Evolutionary conservation across 2,113 vertebrate species (phyloP).

Genomic region (Irena cyanogastra): DNA sequence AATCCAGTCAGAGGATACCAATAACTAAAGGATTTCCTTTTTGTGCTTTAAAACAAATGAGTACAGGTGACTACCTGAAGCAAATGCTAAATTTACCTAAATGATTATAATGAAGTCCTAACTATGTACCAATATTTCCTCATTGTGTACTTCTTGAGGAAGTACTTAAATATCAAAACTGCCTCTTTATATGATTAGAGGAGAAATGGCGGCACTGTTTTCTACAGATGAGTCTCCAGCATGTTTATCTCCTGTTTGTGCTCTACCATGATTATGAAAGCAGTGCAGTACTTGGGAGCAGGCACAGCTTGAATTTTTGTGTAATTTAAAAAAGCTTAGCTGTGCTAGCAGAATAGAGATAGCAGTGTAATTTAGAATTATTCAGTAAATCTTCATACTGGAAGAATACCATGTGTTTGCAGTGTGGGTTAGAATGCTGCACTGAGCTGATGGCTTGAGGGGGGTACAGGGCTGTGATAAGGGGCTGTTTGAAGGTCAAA

Average conservation of each 20-base stretch:
- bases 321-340: not conserved
- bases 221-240: not conserved
- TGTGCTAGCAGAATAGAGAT: not conserved
- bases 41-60: not conserved
- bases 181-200: not conserved
- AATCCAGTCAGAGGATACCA: not conserved
- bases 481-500: not conserved
- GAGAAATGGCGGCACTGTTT: not conserved
- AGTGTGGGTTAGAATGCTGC: not conserved
- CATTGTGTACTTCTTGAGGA: not conserved
- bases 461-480: not conserved
- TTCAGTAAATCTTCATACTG: not conserved
- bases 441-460: not conserved
- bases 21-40: not conserved
- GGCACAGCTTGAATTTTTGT: not conserved
- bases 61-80: not conserved
- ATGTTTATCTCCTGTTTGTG: not conserved
- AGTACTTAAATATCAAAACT: not conserved
- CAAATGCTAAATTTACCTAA: not conserved
- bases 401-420: not conserved
- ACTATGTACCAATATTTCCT: not conserved
- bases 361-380: not conserved
- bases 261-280: not conserved
- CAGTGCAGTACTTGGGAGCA: not conserved
- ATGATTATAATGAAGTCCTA: not conserved